Evolutionary conservation across 2,797 vertebrate genomes (phyloP), one percentile per base, ranked within the genome.

Genomic region (Gobionotothen gibberifrons): DNA sequence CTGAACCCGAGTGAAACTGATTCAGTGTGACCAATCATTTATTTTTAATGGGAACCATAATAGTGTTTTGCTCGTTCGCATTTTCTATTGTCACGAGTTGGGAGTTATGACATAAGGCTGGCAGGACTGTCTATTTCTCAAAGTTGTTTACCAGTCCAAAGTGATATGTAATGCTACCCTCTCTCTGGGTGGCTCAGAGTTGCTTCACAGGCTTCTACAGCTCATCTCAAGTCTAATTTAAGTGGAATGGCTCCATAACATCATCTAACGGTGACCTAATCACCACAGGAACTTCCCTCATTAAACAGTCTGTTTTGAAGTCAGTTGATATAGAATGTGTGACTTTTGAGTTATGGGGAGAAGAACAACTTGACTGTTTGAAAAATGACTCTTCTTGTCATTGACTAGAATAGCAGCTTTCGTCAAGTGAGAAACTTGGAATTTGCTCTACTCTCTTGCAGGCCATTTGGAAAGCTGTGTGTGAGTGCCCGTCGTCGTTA

Each of bases 111-210:
- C 66, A 81, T 15, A 76, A 59, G 52, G 75, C 51, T 78, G 75
- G 73, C 46, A 17, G 46, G 72, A 59, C 47, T 32, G 66, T 79
- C 75, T 17, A 39, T 53, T 43, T 72, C 83, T 87, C 81, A 70
- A 44, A 82, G 83, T 81, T 87, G 83, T 90, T 92, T 89, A 83
- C 74, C 22, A 26, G 68, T 57, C 67, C 64, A 82, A 79, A 46
- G 17, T 19, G 40, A 72, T 51, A 65, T 51, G 77, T 47, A 74
- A 76, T 42, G 58, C 52, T 56, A 16, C 59, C 53, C 52, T 53
- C 69, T 56, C 58, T 74, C 54, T 66, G 81, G 81, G 76, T 79
- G 75, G 75, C 70, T 48, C 17, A 1, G 48, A 63, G 58, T 66
- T n/a, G n/a, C 67, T 69, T 78, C 67, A 51, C 16, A 77, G 55